These are phyloP conservation scores for Hanleya hanleyi DNA, from an alignment of 2,888 invertebrate species.

Conservation along the genomic window DNA sequence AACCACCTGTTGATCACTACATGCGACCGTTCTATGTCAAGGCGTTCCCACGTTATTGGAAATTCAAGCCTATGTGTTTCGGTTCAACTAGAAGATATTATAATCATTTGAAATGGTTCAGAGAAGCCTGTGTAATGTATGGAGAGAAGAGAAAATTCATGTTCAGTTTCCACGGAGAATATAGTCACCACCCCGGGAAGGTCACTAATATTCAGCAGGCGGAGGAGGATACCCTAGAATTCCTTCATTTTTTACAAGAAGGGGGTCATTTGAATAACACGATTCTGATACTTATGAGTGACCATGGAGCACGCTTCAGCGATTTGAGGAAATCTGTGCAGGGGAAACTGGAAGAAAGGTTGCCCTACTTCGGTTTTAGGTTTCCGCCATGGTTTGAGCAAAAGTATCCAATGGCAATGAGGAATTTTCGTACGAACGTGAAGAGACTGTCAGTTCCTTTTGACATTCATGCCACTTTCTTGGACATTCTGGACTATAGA, in stretches of 20 bases:
- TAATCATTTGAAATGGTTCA: background rate
- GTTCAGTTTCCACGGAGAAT: background rate
- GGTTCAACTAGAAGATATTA: background rate
- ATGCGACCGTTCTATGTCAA: background rate
- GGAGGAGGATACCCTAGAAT: background rate
- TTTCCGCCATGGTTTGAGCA: constrained; percentile 79
- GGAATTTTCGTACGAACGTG: background rate
- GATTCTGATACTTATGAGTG: background rate
- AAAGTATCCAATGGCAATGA: background rate
- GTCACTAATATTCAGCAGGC: background rate
- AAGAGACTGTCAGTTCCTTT: background rate
- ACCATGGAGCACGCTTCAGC: background rate
- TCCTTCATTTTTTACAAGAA: background rate
- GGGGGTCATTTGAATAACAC: background rate
- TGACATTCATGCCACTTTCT: background rate
- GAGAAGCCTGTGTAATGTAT: background rate
- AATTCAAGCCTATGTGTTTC: background rate
- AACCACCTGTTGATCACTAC: background rate
- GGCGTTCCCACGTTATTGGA: background rate
- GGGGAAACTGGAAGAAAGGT: background rate
- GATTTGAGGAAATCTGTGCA: background rate
- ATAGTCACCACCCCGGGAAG: constrained; percentile 76
- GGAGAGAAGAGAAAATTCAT: background rate
- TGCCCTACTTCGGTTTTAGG: background rate
- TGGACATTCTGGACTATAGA: background rate